Evolutionary conservation across 2,113 vertebrate species (phyloP).

Genomic region (Psilopogon haemacephalus): DNA sequence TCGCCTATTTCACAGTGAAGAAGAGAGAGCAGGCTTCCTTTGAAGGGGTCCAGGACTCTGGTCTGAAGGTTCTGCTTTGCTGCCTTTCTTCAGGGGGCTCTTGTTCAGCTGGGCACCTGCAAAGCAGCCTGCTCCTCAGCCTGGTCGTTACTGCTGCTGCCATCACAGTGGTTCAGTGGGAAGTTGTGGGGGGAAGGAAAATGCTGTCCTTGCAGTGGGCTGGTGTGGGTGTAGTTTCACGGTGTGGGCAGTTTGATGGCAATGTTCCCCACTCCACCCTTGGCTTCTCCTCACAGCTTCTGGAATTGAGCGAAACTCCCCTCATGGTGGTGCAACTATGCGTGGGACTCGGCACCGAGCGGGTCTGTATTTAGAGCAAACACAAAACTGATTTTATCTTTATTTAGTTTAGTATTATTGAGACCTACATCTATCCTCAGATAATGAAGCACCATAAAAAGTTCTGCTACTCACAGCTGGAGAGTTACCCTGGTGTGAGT

Average conservation of each 20-base stretch:
- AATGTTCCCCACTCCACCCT: neutral
- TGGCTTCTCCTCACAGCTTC: rapidly evolving
- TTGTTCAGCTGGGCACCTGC: neutral
- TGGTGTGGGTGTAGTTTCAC: neutral
- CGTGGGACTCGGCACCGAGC: rapidly evolving
- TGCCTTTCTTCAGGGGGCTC: neutral
- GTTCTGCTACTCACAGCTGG: neutral
- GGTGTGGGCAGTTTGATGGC: neutral
- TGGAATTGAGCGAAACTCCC: neutral
- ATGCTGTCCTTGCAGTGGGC: neutral
- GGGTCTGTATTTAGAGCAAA: neutral
- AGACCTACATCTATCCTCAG: neutral
- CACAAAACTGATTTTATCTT: neutral
- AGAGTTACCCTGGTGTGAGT: neutral
- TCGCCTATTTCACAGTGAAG: neutral
- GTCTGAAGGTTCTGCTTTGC: neutral
- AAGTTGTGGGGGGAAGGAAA: neutral
- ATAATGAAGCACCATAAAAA: neutral
- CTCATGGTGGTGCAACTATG: neutral
- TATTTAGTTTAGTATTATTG: neutral
- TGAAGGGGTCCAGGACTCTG: rapidly evolving
- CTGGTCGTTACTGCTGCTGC: neutral
- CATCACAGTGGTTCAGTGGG: rapidly evolving
- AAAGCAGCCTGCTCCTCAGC: neutral
- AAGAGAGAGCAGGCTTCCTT: neutral